A percentile compares a stretch with the other conserved stretches of the same genome.
These are phyloP conservation scores for Aleadryas rufinucha DNA, from an alignment of 2,113 vertebrate species.

Conservation along the genomic window DNA sequence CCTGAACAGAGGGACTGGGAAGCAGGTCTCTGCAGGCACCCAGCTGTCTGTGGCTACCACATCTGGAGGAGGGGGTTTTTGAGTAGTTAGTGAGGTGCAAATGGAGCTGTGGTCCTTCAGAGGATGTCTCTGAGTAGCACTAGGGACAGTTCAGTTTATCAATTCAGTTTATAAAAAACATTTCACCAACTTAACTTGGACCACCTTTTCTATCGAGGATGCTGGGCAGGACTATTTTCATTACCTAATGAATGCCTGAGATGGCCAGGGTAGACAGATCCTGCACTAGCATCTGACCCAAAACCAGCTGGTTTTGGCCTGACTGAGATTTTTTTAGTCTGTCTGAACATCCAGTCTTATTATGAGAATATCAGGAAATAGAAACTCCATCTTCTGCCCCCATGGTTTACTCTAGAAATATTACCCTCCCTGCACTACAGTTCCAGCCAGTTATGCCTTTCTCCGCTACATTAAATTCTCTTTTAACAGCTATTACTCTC, in stretches of 20 bases:
- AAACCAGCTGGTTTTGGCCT: background rate
- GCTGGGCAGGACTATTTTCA: background rate
- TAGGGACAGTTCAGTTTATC: background rate
- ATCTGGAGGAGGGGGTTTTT: background rate
- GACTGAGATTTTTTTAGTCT: background rate
- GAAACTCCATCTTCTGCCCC: background rate
- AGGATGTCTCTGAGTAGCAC: background rate
- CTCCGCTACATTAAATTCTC: background rate
- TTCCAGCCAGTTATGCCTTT: background rate
- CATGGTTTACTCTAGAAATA: background rate
- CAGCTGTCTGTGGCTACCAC: accelerated
- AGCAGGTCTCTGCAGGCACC: background rate
- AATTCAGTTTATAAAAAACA: background rate
- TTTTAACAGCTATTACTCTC: background rate
- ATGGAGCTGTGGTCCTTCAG: background rate
- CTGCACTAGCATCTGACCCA: background rate
- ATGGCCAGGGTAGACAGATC: background rate
- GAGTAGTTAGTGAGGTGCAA: background rate
- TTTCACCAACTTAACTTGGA: background rate
- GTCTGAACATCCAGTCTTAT: background rate
- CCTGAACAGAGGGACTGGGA: background rate
- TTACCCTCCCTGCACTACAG: background rate
- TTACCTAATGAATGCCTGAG: too few species aligned
- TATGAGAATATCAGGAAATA: background rate
- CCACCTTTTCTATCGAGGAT: background rate